These are phyloP conservation scores for Nasonia longicornis DNA, from an alignment of 1,140 invertebrate genomes.

Conservation along the genomic window DNA sequence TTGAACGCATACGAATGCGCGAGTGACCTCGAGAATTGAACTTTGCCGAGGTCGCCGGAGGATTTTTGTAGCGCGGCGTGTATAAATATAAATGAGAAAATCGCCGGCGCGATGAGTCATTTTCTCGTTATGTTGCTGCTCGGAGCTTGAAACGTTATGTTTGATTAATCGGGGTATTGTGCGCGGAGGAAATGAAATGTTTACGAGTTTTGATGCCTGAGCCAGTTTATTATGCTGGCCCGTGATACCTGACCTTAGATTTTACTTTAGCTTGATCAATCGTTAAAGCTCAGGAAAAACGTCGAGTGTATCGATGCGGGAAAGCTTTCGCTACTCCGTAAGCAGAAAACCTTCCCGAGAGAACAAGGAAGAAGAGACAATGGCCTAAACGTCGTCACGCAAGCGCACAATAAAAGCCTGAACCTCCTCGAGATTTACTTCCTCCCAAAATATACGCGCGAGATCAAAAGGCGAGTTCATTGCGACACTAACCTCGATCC, in stretches of 20 bases:
- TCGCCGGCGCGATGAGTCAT: not conserved
- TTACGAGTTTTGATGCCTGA: not conserved
- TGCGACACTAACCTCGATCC: not conserved
- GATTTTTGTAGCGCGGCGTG: not conserved
- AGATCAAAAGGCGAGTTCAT: not conserved
- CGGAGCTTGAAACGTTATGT: not conserved
- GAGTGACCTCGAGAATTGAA: constrained; percentile 42
- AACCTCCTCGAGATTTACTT: not conserved
- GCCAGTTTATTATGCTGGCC: not conserved
- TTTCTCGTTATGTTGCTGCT: not conserved
- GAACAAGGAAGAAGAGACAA: not conserved
- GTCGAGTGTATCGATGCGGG: no score
- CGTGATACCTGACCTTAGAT: not conserved
- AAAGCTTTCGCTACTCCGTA: no score
- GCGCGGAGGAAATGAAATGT: not conserved
- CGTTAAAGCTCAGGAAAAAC: not conserved
- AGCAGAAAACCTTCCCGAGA: no score
- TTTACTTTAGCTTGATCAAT: constrained; percentile 7
- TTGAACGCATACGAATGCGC: constrained; percentile 32
- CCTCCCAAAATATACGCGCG: not conserved
- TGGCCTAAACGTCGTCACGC: not conserved
- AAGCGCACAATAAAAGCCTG: not conserved
- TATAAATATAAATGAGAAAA: constrained; percentile 5
- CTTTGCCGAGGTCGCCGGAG: constrained; percentile 10
- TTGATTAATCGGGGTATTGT: not conserved